Percentiles rank a stretch among this genome's conserved stretches.
Conservation (phyloP, 2,888 invertebrate species). For the Lepidocyrtoides sp. region DNA sequence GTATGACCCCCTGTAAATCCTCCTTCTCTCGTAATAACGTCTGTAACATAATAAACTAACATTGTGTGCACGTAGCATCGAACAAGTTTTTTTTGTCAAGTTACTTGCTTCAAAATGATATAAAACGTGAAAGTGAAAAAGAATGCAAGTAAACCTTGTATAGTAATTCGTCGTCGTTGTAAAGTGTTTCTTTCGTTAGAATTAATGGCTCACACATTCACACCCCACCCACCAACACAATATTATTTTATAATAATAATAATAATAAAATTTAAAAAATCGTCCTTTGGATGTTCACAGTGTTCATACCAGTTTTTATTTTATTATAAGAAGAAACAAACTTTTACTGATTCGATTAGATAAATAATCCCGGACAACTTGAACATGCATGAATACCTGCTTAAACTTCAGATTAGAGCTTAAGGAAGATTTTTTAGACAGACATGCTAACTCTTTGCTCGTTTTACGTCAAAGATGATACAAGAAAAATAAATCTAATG, state of each 20-base stretch:
- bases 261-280: not conserved
- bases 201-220: conserved; percentile 57
- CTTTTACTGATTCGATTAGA: conserved; percentile 21
- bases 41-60: not conserved
- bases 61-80: not conserved
- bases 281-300: not conserved
- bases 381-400: no score
- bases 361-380: conserved; percentile 26
- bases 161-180: conserved; percentile 35
- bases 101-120: conserved; percentile 6
- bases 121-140: conserved; percentile 63
- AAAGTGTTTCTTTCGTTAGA: conserved; percentile 17
- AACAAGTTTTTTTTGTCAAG: conserved; percentile 42
- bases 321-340: not conserved
- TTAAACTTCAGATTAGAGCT: not conserved
- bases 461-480: not conserved
- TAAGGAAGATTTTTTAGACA: not conserved
- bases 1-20: conserved; percentile 44
- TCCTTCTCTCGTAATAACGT: conserved; percentile 5
- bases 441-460: not conserved
- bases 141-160: conserved; percentile 47
- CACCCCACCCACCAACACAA: conserved; percentile 51
- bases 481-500: not conserved
- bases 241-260: not conserved
- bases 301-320: not conserved